phyloP scores from a whole-genome alignment of 2,113 vertebrate species.

The Bos taurus region DNA sequence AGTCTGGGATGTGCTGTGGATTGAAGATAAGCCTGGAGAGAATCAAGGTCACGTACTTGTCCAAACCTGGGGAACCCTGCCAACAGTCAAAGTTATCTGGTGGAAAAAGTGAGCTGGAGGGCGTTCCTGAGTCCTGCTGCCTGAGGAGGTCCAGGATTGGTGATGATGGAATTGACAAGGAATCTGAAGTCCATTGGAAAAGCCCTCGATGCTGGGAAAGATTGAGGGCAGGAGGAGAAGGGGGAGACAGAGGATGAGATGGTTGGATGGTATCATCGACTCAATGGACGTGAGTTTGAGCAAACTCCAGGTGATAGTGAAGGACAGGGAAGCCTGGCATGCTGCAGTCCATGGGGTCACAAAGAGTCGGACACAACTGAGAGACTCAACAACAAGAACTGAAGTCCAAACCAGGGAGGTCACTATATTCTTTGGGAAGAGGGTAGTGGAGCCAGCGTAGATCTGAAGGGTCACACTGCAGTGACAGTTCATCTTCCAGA shows the following conservation, averaged over 20 bases:
- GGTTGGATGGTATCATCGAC: background rate
- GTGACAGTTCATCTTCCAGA: background rate
- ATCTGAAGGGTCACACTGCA: background rate
- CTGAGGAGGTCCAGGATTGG: background rate
- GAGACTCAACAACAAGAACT: background rate
- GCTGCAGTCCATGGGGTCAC: background rate
- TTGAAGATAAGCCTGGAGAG: constrained; percentile 52
- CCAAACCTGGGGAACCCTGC: background rate
- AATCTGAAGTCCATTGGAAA: background rate
- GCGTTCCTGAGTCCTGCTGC: background rate
- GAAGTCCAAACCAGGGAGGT: background rate
- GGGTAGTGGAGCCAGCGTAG: background rate
- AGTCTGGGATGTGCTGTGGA: background rate
- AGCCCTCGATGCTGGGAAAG: background rate
- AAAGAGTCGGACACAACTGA: background rate
- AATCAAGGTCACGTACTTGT: constrained; percentile 24
- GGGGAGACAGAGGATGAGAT: background rate
- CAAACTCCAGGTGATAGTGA: background rate
- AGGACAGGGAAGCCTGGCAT: background rate
- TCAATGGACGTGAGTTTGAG: background rate
- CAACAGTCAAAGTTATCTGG: background rate
- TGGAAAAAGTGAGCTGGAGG: background rate
- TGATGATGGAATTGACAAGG: background rate
- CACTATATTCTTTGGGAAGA: background rate
- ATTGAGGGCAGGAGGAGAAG: background rate